A percentile compares a stretch with the other conserved stretches of the same genome.
Conservation (phyloP, 2,797 vertebrate genomes). For the Yasuhikotakia modesta region DNA sequence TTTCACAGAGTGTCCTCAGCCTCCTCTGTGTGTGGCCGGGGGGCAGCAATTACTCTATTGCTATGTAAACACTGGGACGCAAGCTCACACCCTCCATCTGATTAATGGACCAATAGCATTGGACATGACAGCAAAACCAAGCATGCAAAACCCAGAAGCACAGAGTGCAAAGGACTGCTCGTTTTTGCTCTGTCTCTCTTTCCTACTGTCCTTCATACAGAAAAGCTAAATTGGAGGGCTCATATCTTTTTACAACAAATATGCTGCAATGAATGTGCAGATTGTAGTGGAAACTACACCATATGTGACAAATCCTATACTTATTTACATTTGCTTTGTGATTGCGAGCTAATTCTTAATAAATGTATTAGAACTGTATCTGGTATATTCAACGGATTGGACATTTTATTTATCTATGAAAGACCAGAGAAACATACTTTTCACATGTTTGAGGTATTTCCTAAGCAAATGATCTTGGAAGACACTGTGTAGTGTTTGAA, state of each 20-base stretch:
- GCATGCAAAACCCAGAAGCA: conserved; percentile 25
- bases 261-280: not conserved
- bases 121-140: conserved; percentile 55
- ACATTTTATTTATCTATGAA: not conserved
- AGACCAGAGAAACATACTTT: not conserved
- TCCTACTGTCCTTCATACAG: not conserved
- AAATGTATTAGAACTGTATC: too few relatives aligned
- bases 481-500: not conserved
- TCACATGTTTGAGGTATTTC: not conserved
- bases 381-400: too few relatives aligned
- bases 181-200: conserved; percentile 43
- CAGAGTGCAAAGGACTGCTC: conserved; percentile 43
- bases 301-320: not conserved
- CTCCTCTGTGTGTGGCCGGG: conserved; percentile 65
- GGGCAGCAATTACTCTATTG: conserved; percentile 70
- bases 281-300: not conserved
- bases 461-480: not conserved
- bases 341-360: not conserved
- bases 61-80: conserved; percentile 71
- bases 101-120: conserved; percentile 74
- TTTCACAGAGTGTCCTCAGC: conserved; percentile 79
- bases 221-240: not conserved
- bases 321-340: not conserved
- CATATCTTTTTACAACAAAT: not conserved
- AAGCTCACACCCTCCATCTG: conserved; percentile 63